Evolutionary conservation across 2,113 vertebrate species (phyloP), one percentile per base, ranked within the genome.

Genomic region (Erythrolamprus reginae): DNA sequence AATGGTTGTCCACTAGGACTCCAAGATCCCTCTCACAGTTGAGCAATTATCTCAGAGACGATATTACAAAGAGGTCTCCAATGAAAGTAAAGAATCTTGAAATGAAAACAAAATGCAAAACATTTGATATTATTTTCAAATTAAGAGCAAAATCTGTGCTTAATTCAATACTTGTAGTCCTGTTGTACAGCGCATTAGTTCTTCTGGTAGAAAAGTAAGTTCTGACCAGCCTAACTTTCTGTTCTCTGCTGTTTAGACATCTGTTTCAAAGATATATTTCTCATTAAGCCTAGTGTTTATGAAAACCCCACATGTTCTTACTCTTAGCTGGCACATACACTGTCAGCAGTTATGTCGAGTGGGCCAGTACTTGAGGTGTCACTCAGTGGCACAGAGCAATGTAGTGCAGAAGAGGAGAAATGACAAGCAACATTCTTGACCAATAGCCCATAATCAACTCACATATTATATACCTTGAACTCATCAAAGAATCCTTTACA

Each of bases 221-320:
- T 0, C 42, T 90, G 56, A 86, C 15, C 28, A 89, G 65, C 2
- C 23, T 28, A 83, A 84, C 55, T 47, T 93, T 82, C 84, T 85
- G n/a, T 58, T 86, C 82, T 87, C 84, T 0, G 0, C 24, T 4
- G 0, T 65, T 85, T 42, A 82, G 52, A 86, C 65, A 90, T 87
- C 8, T 83, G 48, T 83, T 90, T 0, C 0, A 48, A 89, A 86
- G 92, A 93, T 92, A 91, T 24, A 89, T 89, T 45, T 51, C 33
- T 56, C 84, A 92, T 93, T 93, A 91, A 90, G 90, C 28, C 6
- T 77, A 13, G 86, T 90, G 86, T 90, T 93, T 92, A 89, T 65
- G 9, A 83, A 89, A 92, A 38, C 85, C 4, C n/a, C 82, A 93
- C 90, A 87, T 91, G 17, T 90, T 92, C 51, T 93, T 82, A 42